A percentile compares a stretch with the other conserved stretches of the same genome.
Evolutionary conservation across 92 coral and sea anemone genomes (phyloP).

Genomic region (Epizoanthus illoricatus): DNA sequence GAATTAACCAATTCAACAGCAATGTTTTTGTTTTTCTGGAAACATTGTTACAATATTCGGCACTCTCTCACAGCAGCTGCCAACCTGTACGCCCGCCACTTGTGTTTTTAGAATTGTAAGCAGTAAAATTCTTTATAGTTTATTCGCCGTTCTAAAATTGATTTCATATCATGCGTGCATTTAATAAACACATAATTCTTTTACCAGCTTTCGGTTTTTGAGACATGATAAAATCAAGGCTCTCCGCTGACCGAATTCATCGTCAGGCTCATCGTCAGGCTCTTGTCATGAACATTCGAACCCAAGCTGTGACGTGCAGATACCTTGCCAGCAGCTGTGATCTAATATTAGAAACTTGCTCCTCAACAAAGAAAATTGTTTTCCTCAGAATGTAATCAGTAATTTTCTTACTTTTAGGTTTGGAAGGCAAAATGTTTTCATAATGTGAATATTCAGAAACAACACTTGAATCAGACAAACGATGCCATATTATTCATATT

Average conservation of each 20-base stretch:
- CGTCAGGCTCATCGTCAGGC: not conserved
- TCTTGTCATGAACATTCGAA: not conserved
- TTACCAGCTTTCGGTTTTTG: not conserved
- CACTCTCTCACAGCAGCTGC: not conserved
- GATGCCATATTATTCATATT: not conserved
- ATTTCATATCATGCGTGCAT: not conserved
- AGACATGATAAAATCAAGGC: not conserved
- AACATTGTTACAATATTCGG: not conserved
- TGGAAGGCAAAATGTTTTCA: not conserved
- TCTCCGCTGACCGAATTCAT: not conserved
- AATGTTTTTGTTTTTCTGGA: not conserved
- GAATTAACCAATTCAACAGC: not conserved
- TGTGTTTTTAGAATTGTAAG: not conserved
- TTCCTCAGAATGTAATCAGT: not conserved
- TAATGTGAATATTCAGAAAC: not conserved
- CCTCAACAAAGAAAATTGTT: not conserved
- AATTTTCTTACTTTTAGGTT: not conserved
- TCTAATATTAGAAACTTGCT: conserved; percentile 3
- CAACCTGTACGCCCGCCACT: not conserved
- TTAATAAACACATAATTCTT: not conserved
- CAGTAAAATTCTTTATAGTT: not conserved
- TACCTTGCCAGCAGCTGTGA: conserved; percentile 5
- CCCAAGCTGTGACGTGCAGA: not conserved
- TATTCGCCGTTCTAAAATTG: not conserved
- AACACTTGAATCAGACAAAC: not conserved